These are phyloP conservation scores for Lottia scabra DNA, from an alignment of 2,888 invertebrate species.

Conservation along the genomic window DNA sequence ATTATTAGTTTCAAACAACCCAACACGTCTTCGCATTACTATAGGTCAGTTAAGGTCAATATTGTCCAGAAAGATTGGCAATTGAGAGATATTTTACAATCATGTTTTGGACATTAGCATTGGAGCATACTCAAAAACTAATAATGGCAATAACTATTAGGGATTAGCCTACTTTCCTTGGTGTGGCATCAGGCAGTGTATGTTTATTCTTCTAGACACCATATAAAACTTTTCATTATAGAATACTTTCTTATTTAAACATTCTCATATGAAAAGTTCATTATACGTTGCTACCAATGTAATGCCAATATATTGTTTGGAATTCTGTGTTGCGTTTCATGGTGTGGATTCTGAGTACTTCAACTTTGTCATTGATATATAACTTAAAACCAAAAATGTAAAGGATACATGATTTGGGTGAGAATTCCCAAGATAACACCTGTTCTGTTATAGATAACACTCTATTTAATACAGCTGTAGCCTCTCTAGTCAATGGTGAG, in stretches of 20 bases:
- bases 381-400: not conserved
- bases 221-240: no score
- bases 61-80: not conserved
- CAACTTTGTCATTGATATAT: not conserved
- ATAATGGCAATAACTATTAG: no score
- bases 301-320: no score
- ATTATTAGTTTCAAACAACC: slow-evolving; percentile 77
- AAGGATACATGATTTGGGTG: slow-evolving; percentile 75
- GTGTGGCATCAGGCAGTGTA: no score
- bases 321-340: no score
- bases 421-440: slow-evolving; percentile 86
- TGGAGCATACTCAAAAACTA: no score
- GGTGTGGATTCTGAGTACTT: not conserved
- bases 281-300: no score
- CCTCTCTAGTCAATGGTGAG: slow-evolving; percentile 65
- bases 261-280: no score
- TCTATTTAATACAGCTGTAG: slow-evolving; percentile 61
- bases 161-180: no score
- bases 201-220: no score
- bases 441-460: slow-evolving; percentile 82
- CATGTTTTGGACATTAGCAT: no score
- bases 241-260: no score
- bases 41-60: slow-evolving; percentile 34
- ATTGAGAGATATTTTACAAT: not conserved
- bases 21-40: slow-evolving; percentile 79